phyloP scores from a whole-genome alignment of 2,113 vertebrate species.

The Nerophis ophidion region DNA sequence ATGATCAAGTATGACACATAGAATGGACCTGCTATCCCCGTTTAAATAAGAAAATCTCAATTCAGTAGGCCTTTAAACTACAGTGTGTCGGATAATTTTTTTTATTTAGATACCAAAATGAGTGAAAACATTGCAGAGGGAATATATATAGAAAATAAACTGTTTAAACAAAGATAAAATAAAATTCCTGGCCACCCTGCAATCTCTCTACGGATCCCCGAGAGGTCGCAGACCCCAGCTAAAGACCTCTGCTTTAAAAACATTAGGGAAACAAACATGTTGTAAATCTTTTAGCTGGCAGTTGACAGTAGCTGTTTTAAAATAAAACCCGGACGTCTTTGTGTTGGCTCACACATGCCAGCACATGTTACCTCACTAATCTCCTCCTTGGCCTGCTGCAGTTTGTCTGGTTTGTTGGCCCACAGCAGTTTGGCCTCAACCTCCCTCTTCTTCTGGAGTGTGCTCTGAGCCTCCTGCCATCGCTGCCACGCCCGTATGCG shows the following conservation, averaged over 20 bases:
- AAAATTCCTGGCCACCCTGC: too few relatives aligned
- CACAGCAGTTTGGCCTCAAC: conserved; percentile 88
- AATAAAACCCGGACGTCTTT: not conserved
- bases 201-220: too few relatives aligned
- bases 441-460: conserved; percentile 92
- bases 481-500: conserved; percentile 90
- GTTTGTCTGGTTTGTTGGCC: conserved; percentile 94
- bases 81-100: too few relatives aligned
- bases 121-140: too few relatives aligned
- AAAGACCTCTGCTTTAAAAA: not conserved
- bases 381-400: conserved; percentile 95
- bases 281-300: not conserved
- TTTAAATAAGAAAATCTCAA: too few relatives aligned
- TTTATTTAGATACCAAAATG: too few relatives aligned
- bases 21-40: too few relatives aligned
- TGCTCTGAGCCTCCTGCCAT: conserved; percentile 92
- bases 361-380: conserved; percentile 78
- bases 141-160: too few relatives aligned
- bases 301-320: not conserved
- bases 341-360: not conserved
- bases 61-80: too few relatives aligned
- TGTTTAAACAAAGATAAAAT: too few relatives aligned
- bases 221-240: too few relatives aligned
- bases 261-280: not conserved
- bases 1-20: too few relatives aligned